Evolutionary conservation across 1,140 invertebrate species (phyloP), one percentile per base, ranked within the genome.

Genomic region (Drosophila albomicans): DNA sequence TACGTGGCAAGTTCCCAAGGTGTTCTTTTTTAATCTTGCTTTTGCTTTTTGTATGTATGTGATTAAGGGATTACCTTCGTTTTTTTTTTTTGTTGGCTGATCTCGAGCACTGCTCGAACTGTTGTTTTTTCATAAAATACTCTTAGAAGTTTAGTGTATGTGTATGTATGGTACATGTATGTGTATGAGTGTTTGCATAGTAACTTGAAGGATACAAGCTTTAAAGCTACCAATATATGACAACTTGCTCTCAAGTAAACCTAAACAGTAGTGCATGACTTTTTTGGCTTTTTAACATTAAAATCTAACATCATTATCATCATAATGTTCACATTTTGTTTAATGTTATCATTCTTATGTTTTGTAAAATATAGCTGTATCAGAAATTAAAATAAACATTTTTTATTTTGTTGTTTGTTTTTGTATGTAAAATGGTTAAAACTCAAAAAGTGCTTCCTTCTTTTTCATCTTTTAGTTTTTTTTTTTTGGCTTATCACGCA

Each of bases 181-280:
- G 52, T 56, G 48, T 59, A 48, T 69, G 68, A 65, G 57, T 70
- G 67, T 80, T 63, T 68, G 72, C 79, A 32, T 75, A 63, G 77
- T 88, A 88, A 87, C 82, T 87, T 87, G 84, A 87, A 87, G 84
- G 80, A 88, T 78, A 87, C 84, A 87, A 87, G 84, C 84, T 88
- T 88, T 87, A 87, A 88, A 87, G 84, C 84, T 87, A 88, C 84
- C 84, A 87, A 86, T 86, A 71, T 82, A 82, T 87, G 84, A 88
- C 82, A 87, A 90, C 74, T 85, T 75, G 74, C 78, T 66, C 69
- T 89, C 81, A 85, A 79, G 86, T 85, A 79, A 84, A 90, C 75
- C 81, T 90, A 89, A 81, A 85, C 78, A 81, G 49, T 66, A 73
- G 80, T 88, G 78, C 84, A 85, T 89, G 85, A 89, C 86, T 89